Evolutionary conservation across 92 coral and sea anemone genomes (phyloP).

Genomic region (Phenganax stokvisi): DNA sequence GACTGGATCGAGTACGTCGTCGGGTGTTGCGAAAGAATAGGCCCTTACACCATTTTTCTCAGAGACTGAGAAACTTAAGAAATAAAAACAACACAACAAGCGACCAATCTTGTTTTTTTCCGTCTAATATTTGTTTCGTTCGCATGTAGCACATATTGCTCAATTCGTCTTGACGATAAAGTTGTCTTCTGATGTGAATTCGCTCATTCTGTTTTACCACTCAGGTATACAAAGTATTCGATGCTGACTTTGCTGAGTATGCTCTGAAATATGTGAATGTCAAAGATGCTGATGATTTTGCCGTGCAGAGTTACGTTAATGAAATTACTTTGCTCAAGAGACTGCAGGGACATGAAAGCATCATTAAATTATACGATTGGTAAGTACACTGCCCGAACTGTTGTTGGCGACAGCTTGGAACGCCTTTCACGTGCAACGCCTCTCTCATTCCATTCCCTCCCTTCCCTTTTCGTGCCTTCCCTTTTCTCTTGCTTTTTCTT

Average conservation of each 20-base stretch:
- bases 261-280: conserved; percentile 84
- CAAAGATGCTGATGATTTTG: conserved; percentile 78
- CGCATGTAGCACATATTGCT: too few relatives aligned
- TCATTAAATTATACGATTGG: conserved; percentile 86
- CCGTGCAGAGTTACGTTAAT: conserved; percentile 84
- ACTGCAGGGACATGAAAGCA: conserved; percentile 91
- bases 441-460: too few relatives aligned
- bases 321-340: conserved; percentile 78
- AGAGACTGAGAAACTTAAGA: too few relatives aligned
- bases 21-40: too few relatives aligned
- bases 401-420: background rate
- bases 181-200: background rate
- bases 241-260: conserved; percentile 61
- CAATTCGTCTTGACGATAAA: background rate
- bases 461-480: too few relatives aligned
- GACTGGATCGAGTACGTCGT: too few relatives aligned
- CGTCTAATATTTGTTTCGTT: too few relatives aligned
- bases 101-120: too few relatives aligned
- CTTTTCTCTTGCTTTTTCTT: too few relatives aligned
- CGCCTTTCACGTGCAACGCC: background rate
- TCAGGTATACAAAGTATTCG: conserved; percentile 71
- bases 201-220: background rate
- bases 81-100: too few relatives aligned
- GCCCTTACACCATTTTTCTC: too few relatives aligned
- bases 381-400: conserved; percentile 36